Evolutionary conservation across 2,888 invertebrate genomes (phyloP), one percentile per base, ranked within the genome.

Genomic region (Aspidiotus rigidus): DNA sequence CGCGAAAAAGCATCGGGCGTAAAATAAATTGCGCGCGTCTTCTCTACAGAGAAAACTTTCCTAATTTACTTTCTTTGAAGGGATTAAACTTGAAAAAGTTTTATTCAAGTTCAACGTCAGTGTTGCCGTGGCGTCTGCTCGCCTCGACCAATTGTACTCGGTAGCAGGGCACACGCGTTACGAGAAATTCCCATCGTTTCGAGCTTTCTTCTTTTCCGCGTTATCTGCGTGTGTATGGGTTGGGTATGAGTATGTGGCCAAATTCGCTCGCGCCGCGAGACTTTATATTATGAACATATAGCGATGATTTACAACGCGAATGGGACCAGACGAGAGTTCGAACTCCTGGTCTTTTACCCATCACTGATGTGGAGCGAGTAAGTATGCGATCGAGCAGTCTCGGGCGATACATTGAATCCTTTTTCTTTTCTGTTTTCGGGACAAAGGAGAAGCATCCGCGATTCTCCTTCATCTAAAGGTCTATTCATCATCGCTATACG

Each of bases 31-130:
- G 39, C 39, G 54, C 63, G 28, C 63, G 63, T 63, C 63, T 63
- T 63, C 28, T 28, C 28, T 28, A 3, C 28, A 28, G 28, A 28
- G 63, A 63, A 63, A 63, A 63, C 49, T 63, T 63, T 53, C 13
- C 53, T 63, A 63, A 63, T 63, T 63, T 63, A 63, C 63, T 63
- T 63, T 63, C 63, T 63, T 49, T 63, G 53, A 63, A 63, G 63
- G 53, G 63, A 63, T 63, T 63, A 63, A 63, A 63, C 63, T 63
- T 63, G 63, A 63, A 63, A 63, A 63, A 63, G 63, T 63, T 63
- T 28, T 63, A 49, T 63, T 63, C 63, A 63, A 63, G 63, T 63
- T 63, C 63, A 63, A 10, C 53, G 15, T 39, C 49, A 63, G 63
- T 63, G 63, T 63, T 63, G 54, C 63, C 63, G 53, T 49, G 11